Evolutionary conservation across 2,797 vertebrate species (phyloP).

Genomic region (Gorsachius magnificus): DNA sequence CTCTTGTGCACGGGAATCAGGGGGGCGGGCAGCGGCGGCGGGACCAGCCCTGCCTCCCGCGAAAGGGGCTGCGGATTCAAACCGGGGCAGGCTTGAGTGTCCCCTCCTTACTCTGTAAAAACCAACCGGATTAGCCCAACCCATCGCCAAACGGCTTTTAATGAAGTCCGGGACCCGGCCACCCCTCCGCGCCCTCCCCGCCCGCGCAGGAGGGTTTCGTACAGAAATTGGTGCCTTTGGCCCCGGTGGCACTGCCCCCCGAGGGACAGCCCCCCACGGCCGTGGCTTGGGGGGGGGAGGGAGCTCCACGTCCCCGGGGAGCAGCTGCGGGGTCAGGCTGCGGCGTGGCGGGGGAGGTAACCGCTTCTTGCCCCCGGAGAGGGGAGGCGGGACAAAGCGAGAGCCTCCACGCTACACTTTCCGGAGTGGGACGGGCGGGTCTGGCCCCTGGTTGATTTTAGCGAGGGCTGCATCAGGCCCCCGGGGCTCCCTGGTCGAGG

Average conservation of each 20-base stretch:
- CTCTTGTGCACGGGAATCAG: not conserved
- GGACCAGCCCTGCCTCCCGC: not conserved
- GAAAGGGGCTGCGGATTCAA: not conserved
- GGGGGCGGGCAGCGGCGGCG: not conserved
- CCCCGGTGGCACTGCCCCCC: not conserved
- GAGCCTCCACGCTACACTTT: not conserved
- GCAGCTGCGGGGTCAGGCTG: not conserved
- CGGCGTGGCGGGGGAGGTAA: not conserved
- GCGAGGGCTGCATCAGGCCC: accelerated
- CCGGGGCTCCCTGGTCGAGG: not conserved
- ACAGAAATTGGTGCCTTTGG: not conserved
- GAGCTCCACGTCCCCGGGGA: not conserved
- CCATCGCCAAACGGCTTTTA: not conserved
- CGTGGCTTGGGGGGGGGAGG: not conserved
- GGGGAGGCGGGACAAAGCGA: not conserved
- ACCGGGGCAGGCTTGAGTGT: not conserved
- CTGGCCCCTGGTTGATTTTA: not conserved
- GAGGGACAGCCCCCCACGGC: not conserved
- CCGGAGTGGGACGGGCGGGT: not conserved
- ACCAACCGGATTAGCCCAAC: not conserved
- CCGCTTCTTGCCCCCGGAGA: not conserved
- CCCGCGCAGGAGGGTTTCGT: accelerated
- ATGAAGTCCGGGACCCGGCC: not conserved
- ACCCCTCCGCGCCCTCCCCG: no score
- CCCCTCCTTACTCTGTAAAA: not conserved